Conservation (phyloP, 1,140 invertebrate genomes). For the Lethocerus indicus region DNA sequence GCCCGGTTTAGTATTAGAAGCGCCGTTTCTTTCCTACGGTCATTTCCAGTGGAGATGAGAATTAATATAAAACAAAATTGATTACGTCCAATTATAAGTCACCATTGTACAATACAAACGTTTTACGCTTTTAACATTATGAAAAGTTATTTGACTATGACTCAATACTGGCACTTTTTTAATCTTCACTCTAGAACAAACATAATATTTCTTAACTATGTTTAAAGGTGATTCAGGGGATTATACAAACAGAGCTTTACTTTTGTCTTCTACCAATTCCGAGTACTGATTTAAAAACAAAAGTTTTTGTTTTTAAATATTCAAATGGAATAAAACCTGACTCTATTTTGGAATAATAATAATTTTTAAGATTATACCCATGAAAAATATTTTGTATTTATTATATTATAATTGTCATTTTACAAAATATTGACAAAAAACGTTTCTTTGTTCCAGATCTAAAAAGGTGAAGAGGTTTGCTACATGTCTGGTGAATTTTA, state of each 20-base stretch:
- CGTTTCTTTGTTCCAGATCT: constrained; percentile 52
- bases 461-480: constrained; percentile 57
- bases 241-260: background rate
- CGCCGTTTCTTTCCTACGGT: no score
- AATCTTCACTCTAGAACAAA: no score
- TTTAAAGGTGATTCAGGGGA: background rate
- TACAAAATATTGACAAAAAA: background rate
- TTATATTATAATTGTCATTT: background rate
- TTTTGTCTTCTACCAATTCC: background rate
- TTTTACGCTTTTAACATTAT: no score
- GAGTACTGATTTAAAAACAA: background rate
- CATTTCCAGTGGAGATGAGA: no score
- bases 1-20: no score
- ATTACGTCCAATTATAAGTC: no score
- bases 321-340: background rate
- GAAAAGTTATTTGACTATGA: no score
- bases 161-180: no score
- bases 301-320: background rate
- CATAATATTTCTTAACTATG: background rate
- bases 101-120: no score
- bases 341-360: no score
- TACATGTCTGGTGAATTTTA: constrained; percentile 16
- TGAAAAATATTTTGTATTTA: background rate
- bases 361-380: no score
- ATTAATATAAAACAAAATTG: no score